phyloP scores from a whole-genome alignment of 2,888 invertebrate genomes.

The Argyra leucocephala region DNA sequence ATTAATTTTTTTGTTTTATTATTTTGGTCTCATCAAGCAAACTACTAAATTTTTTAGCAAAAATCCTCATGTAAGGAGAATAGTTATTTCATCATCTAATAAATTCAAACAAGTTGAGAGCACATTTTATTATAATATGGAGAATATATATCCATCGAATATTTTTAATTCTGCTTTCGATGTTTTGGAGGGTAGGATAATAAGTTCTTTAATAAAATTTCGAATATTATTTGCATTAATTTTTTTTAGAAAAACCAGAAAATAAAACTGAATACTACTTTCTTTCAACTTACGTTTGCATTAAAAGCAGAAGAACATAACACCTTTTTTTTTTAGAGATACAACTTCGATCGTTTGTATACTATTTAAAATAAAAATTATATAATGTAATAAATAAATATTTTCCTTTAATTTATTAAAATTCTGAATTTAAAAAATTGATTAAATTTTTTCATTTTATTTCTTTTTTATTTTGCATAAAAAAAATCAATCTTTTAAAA shows the following conservation, averaged over 20 bases:
- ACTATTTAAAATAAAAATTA: too few relatives aligned
- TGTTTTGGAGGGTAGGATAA: neutral
- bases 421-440: too few relatives aligned
- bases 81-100: conserved; percentile 35
- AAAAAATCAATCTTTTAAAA: too few relatives aligned
- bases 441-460: too few relatives aligned
- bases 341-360: too few relatives aligned
- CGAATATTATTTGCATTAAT: neutral
- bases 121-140: conserved; percentile 36
- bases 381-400: too few relatives aligned
- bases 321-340: too few relatives aligned
- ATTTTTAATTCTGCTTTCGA: conserved; percentile 23
- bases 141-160: conserved; percentile 38
- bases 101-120: conserved; percentile 33
- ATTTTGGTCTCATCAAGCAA: neutral
- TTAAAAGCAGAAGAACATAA: neutral
- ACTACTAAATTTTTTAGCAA: conserved; percentile 27
- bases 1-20: neutral
- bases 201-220: neutral
- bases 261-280: neutral
- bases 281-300: neutral
- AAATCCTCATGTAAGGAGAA: conserved; percentile 36
- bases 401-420: too few relatives aligned
- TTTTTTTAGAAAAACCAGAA: neutral
- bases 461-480: too few relatives aligned